phyloP scores from a whole-genome alignment of 2,888 invertebrate genomes.

The Tenthredo scrophulariae region DNA sequence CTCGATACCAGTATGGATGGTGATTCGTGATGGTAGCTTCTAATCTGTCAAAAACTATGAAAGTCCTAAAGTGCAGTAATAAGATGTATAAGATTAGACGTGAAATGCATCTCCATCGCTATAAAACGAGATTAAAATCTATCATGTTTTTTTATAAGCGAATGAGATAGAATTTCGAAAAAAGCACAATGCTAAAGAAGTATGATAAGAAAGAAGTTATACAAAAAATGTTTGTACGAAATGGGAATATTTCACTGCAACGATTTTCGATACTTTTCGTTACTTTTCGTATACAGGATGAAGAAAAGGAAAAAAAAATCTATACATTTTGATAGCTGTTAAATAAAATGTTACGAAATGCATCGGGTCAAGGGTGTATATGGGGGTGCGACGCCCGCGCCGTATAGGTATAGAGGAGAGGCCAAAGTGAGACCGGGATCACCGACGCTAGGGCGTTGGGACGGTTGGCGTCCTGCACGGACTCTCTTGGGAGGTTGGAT shows the following conservation, averaged over 20 bases:
- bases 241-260: neutral
- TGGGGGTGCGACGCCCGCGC: conserved; percentile 55
- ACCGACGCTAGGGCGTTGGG: conserved; percentile 55
- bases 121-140: neutral
- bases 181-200: neutral
- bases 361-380: conserved; percentile 62
- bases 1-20: neutral
- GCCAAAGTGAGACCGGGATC: conserved; percentile 55
- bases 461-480: conserved; percentile 48
- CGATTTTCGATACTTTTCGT: neutral
- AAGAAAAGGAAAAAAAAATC: conserved; percentile 61
- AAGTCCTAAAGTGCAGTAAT: neutral
- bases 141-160: neutral
- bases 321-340: conserved; percentile 76
- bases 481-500: conserved; percentile 76
- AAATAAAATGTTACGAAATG: conserved; percentile 73
- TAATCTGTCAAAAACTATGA: neutral
- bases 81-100: neutral
- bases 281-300: neutral
- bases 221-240: neutral
- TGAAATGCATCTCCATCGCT: neutral
- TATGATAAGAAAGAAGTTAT: neutral
- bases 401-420: conserved; percentile 50
- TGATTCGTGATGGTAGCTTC: neutral
- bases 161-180: neutral